phyloP scores from a whole-genome alignment of 2,797 vertebrate genomes.

The Ptychadena robeensis region DNA sequence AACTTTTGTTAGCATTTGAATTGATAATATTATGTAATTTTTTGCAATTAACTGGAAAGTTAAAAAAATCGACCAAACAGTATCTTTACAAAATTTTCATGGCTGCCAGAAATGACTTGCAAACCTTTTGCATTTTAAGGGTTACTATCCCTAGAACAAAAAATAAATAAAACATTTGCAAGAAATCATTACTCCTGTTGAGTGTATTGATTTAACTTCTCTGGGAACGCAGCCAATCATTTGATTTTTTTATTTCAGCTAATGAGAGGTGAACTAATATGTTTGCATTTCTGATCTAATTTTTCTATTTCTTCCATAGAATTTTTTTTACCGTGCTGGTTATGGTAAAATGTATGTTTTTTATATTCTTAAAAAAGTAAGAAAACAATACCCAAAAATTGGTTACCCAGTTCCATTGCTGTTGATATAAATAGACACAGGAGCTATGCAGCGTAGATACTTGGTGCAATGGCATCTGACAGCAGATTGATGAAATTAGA shows the following conservation, averaged over 20 bases:
- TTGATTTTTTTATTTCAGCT: constrained; percentile 21
- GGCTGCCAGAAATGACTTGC: background rate
- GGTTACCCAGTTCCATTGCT: background rate
- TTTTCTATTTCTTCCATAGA: constrained; percentile 5
- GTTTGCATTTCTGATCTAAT: constrained; percentile 30
- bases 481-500: constrained; percentile 39
- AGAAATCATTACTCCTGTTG: constrained; percentile 30
- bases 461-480: constrained; percentile 21
- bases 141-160: constrained; percentile 7
- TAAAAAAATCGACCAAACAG: no score
- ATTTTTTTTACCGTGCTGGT: background rate
- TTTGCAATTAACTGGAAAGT: no score
- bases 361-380: no score
- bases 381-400: constrained; percentile 6
- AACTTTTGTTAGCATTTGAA: no score
- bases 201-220: constrained; percentile 22
- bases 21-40: no score
- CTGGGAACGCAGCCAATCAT: constrained; percentile 33
- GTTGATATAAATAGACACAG: background rate
- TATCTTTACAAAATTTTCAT: background rate
- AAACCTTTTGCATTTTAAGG: constrained; percentile 1
- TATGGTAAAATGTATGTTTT: no score
- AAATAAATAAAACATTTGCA: constrained; percentile 12
- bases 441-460: background rate
- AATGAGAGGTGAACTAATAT: constrained; percentile 30